Conservation (phyloP, 2,888 invertebrate species). For the Thymelicus acteon region DNA sequence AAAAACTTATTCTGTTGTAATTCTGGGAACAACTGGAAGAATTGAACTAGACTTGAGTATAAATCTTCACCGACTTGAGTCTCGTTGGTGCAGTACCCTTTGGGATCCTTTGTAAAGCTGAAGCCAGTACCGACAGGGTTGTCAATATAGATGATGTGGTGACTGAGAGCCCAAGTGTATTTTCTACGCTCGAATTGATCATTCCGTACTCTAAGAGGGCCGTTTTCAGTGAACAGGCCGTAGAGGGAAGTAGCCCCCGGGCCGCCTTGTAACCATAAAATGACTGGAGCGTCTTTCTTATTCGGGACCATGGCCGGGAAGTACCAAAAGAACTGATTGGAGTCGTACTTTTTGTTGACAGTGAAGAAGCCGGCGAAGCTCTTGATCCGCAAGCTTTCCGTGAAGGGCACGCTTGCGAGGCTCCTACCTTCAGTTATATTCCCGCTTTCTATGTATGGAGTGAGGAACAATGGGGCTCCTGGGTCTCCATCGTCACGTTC, state of each 20-base stretch:
- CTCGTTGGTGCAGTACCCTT: conserved; percentile 92
- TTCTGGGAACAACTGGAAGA: conserved; percentile 93
- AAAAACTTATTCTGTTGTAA: conserved; percentile 91
- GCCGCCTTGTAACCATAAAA: conserved; percentile 95
- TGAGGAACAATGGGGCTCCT: conserved; percentile 89
- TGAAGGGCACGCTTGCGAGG: conserved; percentile 83
- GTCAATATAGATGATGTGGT: conserved; percentile 94
- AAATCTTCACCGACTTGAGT: conserved; percentile 92
- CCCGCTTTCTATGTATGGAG: conserved; percentile 89
- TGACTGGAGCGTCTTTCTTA: conserved; percentile 86
- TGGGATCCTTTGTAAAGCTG: conserved; percentile 92
- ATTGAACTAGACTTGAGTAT: conserved; percentile 90
- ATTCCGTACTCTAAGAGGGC: conserved; percentile 84
- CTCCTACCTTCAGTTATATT: conserved; percentile 87
- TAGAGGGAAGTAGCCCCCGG: conserved; percentile 92
- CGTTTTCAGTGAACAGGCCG: conserved; percentile 93
- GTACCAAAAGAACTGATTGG: conserved; percentile 97
- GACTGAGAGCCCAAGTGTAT: conserved; percentile 91
- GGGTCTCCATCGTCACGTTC: conserved; percentile 65
- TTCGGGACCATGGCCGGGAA: conserved; percentile 89
- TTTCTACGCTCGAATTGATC: conserved; percentile 84
- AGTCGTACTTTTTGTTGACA: conserved; percentile 90
- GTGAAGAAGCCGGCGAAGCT: conserved; percentile 94
- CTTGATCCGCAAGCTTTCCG: conserved; percentile 84
- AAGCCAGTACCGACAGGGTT: conserved; percentile 97